Percentiles rank a stretch among this genome's conserved stretches.
phyloP scores from a whole-genome alignment of 2,888 invertebrate species.

The Alviniconcha strummeri region DNA sequence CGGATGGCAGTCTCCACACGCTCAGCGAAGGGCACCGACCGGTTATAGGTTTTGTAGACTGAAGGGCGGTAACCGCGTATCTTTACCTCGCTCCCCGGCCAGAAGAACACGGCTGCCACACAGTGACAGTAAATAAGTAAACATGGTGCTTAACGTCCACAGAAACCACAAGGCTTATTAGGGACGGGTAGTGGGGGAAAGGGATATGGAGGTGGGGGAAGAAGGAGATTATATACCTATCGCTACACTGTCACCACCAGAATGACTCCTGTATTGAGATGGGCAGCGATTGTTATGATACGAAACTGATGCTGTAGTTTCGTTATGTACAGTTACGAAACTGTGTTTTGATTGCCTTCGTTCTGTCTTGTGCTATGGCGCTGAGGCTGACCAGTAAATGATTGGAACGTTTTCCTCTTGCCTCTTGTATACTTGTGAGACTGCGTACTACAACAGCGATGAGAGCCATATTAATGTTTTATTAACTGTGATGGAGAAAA shows the following conservation, averaged over 20 bases:
- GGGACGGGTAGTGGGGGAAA: neutral
- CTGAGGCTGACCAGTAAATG: too few relatives aligned
- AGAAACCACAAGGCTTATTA: neutral
- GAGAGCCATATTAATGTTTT: too few relatives aligned
- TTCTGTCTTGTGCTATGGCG: too few relatives aligned
- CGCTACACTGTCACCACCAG: neutral
- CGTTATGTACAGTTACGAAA: too few relatives aligned
- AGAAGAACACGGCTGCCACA: slow-evolving; percentile 74
- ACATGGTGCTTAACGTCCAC: neutral
- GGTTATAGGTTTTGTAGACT: slow-evolving; percentile 71
- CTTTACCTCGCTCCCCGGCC: slow-evolving; percentile 79
- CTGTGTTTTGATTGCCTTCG: too few relatives aligned
- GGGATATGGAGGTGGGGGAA: neutral
- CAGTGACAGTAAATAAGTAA: neutral
- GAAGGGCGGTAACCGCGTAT: slow-evolving; percentile 75
- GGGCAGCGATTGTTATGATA: too few relatives aligned
- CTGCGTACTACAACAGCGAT: too few relatives aligned
- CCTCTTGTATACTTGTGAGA: too few relatives aligned
- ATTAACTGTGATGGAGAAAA: too few relatives aligned
- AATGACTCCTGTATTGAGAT: neutral
- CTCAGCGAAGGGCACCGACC: slow-evolving; percentile 74
- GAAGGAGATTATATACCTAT: neutral
- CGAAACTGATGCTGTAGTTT: too few relatives aligned
- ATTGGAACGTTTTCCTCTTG: too few relatives aligned
- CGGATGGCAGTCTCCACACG: slow-evolving; percentile 78